Evolutionary conservation across 2,113 vertebrate species (phyloP), one percentile per base, ranked within the genome.

Genomic region (Stercorarius parasiticus): DNA sequence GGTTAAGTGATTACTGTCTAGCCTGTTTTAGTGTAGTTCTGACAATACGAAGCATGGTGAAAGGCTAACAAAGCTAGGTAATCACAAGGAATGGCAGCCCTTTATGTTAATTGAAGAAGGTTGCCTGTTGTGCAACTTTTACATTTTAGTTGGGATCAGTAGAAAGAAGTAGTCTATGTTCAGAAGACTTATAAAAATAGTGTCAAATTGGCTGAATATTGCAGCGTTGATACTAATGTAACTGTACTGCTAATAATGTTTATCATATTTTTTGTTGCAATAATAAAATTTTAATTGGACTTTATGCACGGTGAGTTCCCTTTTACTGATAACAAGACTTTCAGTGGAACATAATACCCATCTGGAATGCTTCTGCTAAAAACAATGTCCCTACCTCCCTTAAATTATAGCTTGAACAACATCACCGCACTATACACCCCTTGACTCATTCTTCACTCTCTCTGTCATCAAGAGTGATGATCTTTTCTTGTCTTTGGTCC

Each of bases 381-480:
- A 65, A 79, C 49, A 82, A 3, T 53, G 19, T n/a, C 22, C 7
- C 29, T 64, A 52, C 8, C 20, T 74, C 47, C 15, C 23, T 73
- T 74, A 65, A 89, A 59, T 59, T 69, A 59, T 43, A 73, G 8
- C 7, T 61, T 80, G 27, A 74, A 73, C 13, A 76, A 34, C 29
- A 30, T 50, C 56, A 45, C 7, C 2, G 0, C 2, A 53, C 20
- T 70, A 10, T 70, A 38, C 1, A 1, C 56, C 29, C 5, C 19
- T 22, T 90, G 61, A 56, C 20, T 81, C 29, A 7, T 45, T 83
- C 25, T 56, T 84, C 23, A 43, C 13, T 52, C 19, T 40, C 5
- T 81, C 38, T 85, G 36, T 36, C 30, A 40, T 61, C 13, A 34
- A 89, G 25, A 89, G 27, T 42, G 21, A 67, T 20, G 18, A 67